These are phyloP conservation scores for Pollenia angustigena DNA, from an alignment of 2,888 invertebrate genomes.

Conservation along the genomic window DNA sequence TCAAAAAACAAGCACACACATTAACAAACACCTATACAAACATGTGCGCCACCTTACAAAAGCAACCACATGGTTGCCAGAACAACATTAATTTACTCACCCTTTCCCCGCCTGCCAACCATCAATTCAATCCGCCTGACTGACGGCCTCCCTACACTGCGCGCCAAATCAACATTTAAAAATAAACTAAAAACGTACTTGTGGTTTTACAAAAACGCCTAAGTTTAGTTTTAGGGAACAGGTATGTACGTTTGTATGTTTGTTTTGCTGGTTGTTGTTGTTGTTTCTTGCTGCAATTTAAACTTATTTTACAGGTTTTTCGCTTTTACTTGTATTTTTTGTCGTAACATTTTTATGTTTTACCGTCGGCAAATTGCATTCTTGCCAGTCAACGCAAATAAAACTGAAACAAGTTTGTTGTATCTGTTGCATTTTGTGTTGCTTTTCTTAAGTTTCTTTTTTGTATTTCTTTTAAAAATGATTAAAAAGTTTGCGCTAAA, in stretches of 20 bases:
- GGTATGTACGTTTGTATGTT: conserved; percentile 44
- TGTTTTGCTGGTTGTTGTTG: conserved; percentile 7
- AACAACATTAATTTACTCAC: conserved; percentile 61
- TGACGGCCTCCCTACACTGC: conserved; percentile 34
- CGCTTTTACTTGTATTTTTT: conserved; percentile 15
- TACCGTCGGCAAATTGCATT: conserved; percentile 71
- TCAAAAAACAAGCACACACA: conserved; percentile 12
- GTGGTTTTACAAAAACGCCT: conserved; percentile 35
- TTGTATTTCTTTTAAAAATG: conserved; percentile 48
- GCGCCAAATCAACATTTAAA: conserved; percentile 44
- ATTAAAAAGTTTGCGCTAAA: conserved; percentile 68
- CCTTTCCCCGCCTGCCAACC: not conserved
- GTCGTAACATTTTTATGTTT: conserved; percentile 12
- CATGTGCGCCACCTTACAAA: conserved; percentile 67
- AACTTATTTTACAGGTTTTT: conserved; percentile 66
- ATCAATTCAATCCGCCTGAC: not conserved
- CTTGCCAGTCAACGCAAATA: conserved; percentile 6
- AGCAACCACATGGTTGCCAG: conserved; percentile 70
- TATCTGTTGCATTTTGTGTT: conserved; percentile 32
- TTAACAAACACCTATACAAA: conserved; percentile 12
- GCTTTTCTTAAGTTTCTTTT: conserved; percentile 21
- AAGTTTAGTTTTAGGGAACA: conserved; percentile 69
- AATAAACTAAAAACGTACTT: not conserved
- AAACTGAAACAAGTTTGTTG: conserved; percentile 61
- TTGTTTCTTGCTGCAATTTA: conserved; percentile 43